These are phyloP conservation scores for Scaptomyza cyrtandrae DNA, from an alignment of 2,888 invertebrate genomes.

Conservation along the genomic window DNA sequence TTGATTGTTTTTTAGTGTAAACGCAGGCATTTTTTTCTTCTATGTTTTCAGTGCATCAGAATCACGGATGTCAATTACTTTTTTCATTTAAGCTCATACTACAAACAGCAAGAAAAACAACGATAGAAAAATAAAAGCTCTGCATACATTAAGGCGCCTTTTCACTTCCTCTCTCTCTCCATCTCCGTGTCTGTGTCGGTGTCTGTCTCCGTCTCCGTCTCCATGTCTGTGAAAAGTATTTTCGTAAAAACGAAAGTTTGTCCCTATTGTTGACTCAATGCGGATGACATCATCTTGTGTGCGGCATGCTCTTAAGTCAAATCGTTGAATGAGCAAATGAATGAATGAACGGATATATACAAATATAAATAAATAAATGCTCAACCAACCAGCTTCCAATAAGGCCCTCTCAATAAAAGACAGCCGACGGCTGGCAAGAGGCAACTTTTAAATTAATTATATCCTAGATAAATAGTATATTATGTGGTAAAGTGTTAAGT, in stretches of 20 bases:
- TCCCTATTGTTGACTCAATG: conserved; percentile 60
- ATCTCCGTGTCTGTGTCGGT: too few species aligned
- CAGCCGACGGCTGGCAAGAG: conserved; percentile 5
- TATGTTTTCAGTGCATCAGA: conserved; percentile 63
- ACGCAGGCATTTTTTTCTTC: conserved; percentile 45
- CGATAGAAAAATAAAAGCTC: conserved; percentile 42
- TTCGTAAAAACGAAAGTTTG: conserved; percentile 65
- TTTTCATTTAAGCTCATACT: conserved; percentile 17
- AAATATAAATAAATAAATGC: conserved; percentile 43
- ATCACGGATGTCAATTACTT: conserved; percentile 79
- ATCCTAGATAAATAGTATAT: neutral
- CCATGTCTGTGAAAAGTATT: conserved; percentile 7
- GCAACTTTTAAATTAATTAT: conserved; percentile 44
- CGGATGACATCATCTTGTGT: conserved; percentile 60
- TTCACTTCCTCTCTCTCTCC: neutral
- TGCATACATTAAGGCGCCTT: conserved; percentile 68
- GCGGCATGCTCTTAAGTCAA: conserved; percentile 44
- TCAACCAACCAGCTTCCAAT: conserved; percentile 4
- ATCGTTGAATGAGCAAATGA: conserved; percentile 23
- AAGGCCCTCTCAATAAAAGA: conserved; percentile 2
- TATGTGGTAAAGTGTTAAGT: conserved; percentile 2
- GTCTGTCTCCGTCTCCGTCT: neutral
- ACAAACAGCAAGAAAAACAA: neutral
- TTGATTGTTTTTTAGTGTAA: conserved; percentile 70
- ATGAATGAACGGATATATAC: conserved; percentile 22